Base-by-base conservation (phyloP, 2,113 vertebrate genomes). In the Syrmaticus mikado region DNA sequence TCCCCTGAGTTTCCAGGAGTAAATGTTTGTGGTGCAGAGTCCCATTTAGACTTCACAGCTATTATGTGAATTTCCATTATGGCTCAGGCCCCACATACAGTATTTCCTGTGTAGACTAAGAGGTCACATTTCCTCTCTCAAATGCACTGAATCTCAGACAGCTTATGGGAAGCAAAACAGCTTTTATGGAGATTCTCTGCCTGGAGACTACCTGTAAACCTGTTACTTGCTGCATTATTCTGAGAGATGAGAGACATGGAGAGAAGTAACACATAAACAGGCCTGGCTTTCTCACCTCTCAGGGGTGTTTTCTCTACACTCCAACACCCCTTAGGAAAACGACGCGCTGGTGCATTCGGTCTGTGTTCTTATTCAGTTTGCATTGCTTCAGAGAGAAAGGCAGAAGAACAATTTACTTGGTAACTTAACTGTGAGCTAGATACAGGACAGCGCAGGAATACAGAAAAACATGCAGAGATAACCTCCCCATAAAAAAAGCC, bases 181-280 rank as follows among this genome's bases (percentile, higher is more conserved):
- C 8, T 78, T 89, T 88, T 67, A 40, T 13, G 82, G 34, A 4
- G 68, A 25, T 19, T 71, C 7, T 79, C 24, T 73, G 22, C 4
- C 3, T 62, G 24, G 20, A 45, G n/a, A 82, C 60, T 62, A 77
- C 13, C 15, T 80, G 36, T 73, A 90, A 70, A 11, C 7, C 21
- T 55, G 17, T 24, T 43, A 12, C 30, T n/a, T 58, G 45, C 66
- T 53, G 27, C 11, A 80, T 85, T 57, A 28, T 81, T 81, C n/a
- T 78, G 36, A 58, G 68, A 80, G 11, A 18, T 45, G 30, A 41
- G 22, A 61, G 20, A 25, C 9, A 7, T 53, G 21, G 65, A 71
- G 20, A 75, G 32, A 87, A 65, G 38, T 4, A 76, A 8, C 28
- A 24, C 0, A 0, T 45, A 40, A 72, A 7, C 8, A 16, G 32